Evolutionary conservation across 23 tunicate species (phyloP).

Genomic region (Trididemnum nubilum): DNA sequence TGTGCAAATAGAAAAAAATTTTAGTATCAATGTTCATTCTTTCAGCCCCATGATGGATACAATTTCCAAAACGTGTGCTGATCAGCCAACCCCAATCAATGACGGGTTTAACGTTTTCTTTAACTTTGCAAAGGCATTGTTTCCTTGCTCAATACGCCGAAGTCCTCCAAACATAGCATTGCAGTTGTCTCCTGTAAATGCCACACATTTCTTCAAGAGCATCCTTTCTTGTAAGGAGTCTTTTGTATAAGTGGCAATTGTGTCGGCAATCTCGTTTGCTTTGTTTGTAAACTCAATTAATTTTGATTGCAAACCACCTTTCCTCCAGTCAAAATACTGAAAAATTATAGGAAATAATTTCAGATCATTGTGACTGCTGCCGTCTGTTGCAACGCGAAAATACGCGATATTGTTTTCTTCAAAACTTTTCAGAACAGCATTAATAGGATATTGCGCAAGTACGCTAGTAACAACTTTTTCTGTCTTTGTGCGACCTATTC

Average conservation of each 20-base stretch:
- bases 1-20: conserved; percentile 27
- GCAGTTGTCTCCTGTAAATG: conserved; percentile 39
- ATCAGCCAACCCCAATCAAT: conserved; percentile 17
- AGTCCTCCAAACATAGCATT: conserved; percentile 30
- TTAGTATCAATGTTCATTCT: conserved; percentile 10
- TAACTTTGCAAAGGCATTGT: conserved; percentile 11
- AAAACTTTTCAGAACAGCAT: conserved; percentile 28
- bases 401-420: conserved; percentile 40
- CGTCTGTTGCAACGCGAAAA: conserved; percentile 32
- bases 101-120: not conserved
- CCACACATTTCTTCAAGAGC: conserved; percentile 20
- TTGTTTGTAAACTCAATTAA: conserved; percentile 23
- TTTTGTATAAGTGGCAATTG: conserved; percentile 32
- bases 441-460: conserved; percentile 11
- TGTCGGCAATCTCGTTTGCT: conserved; percentile 28
- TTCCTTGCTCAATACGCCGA: conserved; percentile 29
- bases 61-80: conserved; percentile 23
- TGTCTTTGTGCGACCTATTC: conserved; percentile 4
- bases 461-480: conserved; percentile 7
- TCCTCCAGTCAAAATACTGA: conserved; percentile 47
- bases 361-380: conserved; percentile 8
- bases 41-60: conserved; percentile 19
- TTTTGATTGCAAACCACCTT: conserved; percentile 31
- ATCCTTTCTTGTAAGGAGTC: conserved; percentile 21
- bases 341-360: conserved; percentile 31